phyloP scores from a whole-genome alignment of 2,797 vertebrate genomes.

The Apodemus agrarius region DNA sequence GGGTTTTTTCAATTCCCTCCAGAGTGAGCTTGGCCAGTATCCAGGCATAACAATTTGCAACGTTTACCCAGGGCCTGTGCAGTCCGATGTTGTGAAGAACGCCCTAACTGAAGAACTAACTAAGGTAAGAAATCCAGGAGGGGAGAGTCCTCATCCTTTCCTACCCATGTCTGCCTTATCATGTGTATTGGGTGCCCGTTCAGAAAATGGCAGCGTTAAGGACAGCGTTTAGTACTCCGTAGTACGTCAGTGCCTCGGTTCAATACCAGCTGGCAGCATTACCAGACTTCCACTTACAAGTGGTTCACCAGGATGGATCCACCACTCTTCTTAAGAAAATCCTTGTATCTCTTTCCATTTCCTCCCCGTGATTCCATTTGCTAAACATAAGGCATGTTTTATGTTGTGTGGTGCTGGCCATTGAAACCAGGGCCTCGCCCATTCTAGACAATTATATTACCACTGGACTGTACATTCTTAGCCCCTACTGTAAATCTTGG shows the following conservation, averaged over 20 bases:
- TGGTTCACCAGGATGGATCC: neutral
- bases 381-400: neutral
- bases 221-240: neutral
- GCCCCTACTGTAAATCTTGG: neutral
- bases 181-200: neutral
- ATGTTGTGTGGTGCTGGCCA: neutral
- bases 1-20: slow-evolving; percentile 96
- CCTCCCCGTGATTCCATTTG: neutral
- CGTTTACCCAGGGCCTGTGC: slow-evolving; percentile 95
- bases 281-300: neutral
- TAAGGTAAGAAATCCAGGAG: slow-evolving; percentile 88
- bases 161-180: neutral
- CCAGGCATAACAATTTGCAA: slow-evolving; percentile 93
- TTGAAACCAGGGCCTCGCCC: neutral
- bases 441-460: neutral
- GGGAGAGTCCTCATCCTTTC: neutral
- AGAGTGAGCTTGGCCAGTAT: slow-evolving; percentile 90
- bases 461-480: neutral
- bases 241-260: neutral
- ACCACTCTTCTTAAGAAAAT: neutral
- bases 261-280: neutral
- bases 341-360: slow-evolving; percentile 21
- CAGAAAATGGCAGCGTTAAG: neutral
- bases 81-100: slow-evolving; percentile 94
- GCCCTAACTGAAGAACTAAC: slow-evolving; percentile 91